Evolutionary conservation across 2,797 vertebrate species (phyloP), one percentile per base, ranked within the genome.

Genomic region (Cheirogaleus major): DNA sequence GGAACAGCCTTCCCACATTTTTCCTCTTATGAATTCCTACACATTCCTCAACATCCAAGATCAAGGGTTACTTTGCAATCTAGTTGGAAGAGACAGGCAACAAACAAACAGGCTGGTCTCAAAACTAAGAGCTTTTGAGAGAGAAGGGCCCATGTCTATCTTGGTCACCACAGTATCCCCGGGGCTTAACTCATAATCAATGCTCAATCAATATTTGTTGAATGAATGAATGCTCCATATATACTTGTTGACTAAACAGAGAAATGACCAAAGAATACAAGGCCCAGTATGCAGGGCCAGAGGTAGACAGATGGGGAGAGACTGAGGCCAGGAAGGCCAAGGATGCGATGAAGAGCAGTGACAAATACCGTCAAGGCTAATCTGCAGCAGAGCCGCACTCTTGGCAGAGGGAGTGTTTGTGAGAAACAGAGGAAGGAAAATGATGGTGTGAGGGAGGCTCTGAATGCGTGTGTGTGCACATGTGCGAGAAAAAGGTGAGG

Each of bases 161-260:
- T 97, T 97, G 96, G 97, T 97, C 97, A 97, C 95, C 97, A 94
- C 86, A 80, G 96, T 20, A n/a, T n/a, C 45, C 50, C 83, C 30
- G 43, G 9, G 43, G 97, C 96, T 98, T 97, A 97, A 97, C 97
- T 97, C 96, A 96, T 27, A 97, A 98, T 97, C 98, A 97, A 86
- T 4, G 69, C n/a, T 93, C 96, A 20, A 32, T 84, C 79, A 32
- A 15, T 79, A 57, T 15, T n/a, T 65, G n/a, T 35, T 83, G 65
- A 92, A 38, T 30, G 75, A 96, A 45, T 50, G 75, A 57, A 45
- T 13, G 57, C 27, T 63, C 86, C 30, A 0, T 5, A n/a, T 18
- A 25, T 20, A 89, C 75, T 10, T 92, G 93, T 35, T 96, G 85
- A 94, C 78, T 55, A 86, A 82, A 91, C 27, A 25, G 91, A 23